Base-by-base conservation (phyloP, 1,140 invertebrate genomes). In the Lordiphosa clarofinis region DNA sequence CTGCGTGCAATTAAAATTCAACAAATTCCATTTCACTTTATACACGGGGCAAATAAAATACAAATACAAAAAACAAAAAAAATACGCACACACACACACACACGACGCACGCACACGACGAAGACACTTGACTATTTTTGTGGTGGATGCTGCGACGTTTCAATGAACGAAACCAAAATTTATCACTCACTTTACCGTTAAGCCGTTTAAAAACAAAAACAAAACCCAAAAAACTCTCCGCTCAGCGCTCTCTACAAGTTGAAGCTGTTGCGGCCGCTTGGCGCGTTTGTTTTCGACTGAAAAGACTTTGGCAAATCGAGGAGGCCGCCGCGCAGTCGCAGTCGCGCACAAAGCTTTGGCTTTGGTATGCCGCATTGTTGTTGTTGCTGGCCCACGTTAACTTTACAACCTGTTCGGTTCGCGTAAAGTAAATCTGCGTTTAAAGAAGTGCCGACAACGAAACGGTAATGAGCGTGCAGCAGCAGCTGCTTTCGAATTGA, bases 1-100 rank as follows among this genome's bases (percentile, higher is more conserved):
- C 72, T 79, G 65, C 75, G 74, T 81, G 74, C 74, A 74, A 76
- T 79, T 79, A 79, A 79, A 62, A 79, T 74, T 81, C 48, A 81
- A 63, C 70, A 81, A 79, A 79, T 79, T 74, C 75, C 75, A 79
- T 81, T 79, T 79, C 75, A 81, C 75, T 79, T 70, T 15, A 61
- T 55, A 62, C 69, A 54, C 44, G 24, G 24, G n/a, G n/a, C n/a
- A n/a, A n/a, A n/a, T n/a, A n/a, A n/a, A n/a, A n/a, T n/a, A n/a
- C 24, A 28, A 28, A 28, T 7, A 28, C 59, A 39, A 55, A 42
- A 28, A 24, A 50, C 61, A 36, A 56, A n/a, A 57, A 63, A 58
- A 59, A 50, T 46, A 61, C 11, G 35, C 31, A 9, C 48, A 46
- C 9, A 42, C 36, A n/a, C 38, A 24, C 6, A 48, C 33, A 12